Evolutionary conservation across 2,797 vertebrate species (phyloP).

Genomic region (Salarias fasciatus): DNA sequence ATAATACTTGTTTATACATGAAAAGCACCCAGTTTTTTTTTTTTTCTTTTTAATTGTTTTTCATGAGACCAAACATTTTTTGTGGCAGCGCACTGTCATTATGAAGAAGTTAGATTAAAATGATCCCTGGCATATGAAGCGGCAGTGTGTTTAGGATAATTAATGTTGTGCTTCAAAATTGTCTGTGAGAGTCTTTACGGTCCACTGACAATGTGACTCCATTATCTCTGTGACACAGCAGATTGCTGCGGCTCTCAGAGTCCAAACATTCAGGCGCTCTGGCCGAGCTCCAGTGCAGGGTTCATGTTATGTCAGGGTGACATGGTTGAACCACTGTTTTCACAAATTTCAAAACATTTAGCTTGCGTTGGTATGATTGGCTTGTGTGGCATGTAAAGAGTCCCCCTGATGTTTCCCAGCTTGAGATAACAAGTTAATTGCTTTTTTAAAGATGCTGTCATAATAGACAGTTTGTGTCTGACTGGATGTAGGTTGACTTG

Average conservation of each 20-base stretch:
- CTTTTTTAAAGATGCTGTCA: constrained; percentile 22
- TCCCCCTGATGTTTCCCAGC: constrained; percentile 30
- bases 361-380: constrained; percentile 45
- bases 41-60: constrained; percentile 24
- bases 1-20: not conserved
- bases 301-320: constrained; percentile 67
- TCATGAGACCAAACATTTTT: constrained; percentile 1
- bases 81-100: constrained; percentile 35
- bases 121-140: constrained; percentile 9
- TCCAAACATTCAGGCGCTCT: constrained; percentile 51
- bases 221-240: constrained; percentile 63
- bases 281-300: constrained; percentile 42
- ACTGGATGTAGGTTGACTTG: constrained; percentile 14
- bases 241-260: constrained; percentile 46
- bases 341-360: constrained; percentile 60
- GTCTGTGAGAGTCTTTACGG: constrained; percentile 40
- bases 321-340: constrained; percentile 56
- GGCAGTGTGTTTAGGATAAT: constrained; percentile 37
- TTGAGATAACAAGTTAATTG: constrained; percentile 15
- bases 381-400: constrained; percentile 27
- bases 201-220: constrained; percentile 56
- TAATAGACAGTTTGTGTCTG: constrained; percentile 15
- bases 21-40: constrained; percentile 8
- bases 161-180: constrained; percentile 45
- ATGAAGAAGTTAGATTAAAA: constrained; percentile 46